Percentiles rank a stretch among this genome's conserved stretches.
phyloP scores from a whole-genome alignment of 2,113 vertebrate genomes.

The Cynocephalus volans region DNA sequence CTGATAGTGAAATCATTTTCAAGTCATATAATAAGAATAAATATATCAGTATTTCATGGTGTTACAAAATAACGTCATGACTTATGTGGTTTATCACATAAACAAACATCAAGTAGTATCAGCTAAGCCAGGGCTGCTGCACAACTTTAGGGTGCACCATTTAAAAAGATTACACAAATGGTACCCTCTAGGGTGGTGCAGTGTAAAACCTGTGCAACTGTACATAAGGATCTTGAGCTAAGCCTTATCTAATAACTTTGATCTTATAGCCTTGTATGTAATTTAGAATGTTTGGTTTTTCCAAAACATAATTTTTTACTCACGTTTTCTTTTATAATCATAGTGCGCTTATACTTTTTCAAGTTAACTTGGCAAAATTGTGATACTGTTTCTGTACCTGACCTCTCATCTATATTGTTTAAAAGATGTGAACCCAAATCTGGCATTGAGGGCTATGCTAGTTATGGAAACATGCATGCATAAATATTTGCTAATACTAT shows the following conservation, averaged over 20 bases:
- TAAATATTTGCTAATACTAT: neutral
- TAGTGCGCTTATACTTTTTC: neutral
- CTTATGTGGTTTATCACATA: neutral
- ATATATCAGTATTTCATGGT: neutral
- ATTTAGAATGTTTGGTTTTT: neutral
- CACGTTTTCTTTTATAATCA: slow-evolving; percentile 33
- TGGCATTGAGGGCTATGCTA: neutral
- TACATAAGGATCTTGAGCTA: neutral
- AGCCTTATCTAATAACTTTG: neutral
- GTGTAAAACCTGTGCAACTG: neutral
- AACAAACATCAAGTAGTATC: neutral
- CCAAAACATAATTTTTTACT: neutral
- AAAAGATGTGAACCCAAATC: neutral
- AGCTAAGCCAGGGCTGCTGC: neutral
- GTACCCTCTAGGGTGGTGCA: neutral
- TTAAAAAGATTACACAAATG: neutral
- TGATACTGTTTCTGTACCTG: neutral
- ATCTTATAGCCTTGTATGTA: neutral
- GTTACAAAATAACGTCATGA: neutral
- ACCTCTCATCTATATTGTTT: neutral
- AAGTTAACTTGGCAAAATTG: neutral
- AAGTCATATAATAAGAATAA: neutral
- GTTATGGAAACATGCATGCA: neutral
- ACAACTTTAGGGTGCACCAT: fast-evolving
- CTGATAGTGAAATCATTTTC: neutral